These are phyloP conservation scores for Adoxophyes honmai DNA, from an alignment of 1,140 invertebrate genomes.

Conservation along the genomic window DNA sequence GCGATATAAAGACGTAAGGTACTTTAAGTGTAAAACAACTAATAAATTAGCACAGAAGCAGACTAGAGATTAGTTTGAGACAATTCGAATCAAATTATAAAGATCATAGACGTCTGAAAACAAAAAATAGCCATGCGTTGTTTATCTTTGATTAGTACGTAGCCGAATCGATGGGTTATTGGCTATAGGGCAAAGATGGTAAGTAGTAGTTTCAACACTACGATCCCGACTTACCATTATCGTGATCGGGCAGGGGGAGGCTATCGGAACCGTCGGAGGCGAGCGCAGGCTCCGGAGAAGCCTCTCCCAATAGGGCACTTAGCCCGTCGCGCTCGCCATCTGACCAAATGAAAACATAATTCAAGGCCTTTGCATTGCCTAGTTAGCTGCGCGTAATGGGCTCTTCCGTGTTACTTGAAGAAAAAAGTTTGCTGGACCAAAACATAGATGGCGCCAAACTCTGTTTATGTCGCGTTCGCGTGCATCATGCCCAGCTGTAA, in stretches of 20 bases:
- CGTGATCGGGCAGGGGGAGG: conserved; percentile 55
- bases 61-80: too few relatives aligned
- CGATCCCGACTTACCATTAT: conserved; percentile 45
- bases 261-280: conserved; percentile 66
- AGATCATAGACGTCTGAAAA: too few relatives aligned
- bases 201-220: not conserved
- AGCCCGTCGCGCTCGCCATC: conserved; percentile 60
- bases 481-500: too few relatives aligned
- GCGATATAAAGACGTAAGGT: too few relatives aligned
- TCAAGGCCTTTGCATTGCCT: not conserved
- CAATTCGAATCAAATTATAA: too few relatives aligned
- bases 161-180: too few relatives aligned
- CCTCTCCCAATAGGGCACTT: conserved; percentile 50
- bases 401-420: conserved; percentile 7
- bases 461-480: too few relatives aligned
- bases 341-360: conserved; percentile 32
- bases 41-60: too few relatives aligned
- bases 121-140: too few relatives aligned
- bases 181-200: not conserved
- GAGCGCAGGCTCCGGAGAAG: conserved; percentile 57
- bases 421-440: too few relatives aligned
- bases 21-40: too few relatives aligned
- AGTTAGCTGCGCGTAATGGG: not conserved
- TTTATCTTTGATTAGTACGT: too few relatives aligned
- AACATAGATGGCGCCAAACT: conserved; percentile 22